Base-by-base conservation (phyloP, 2,797 vertebrate genomes). In the Austrolebias charrua region DNA sequence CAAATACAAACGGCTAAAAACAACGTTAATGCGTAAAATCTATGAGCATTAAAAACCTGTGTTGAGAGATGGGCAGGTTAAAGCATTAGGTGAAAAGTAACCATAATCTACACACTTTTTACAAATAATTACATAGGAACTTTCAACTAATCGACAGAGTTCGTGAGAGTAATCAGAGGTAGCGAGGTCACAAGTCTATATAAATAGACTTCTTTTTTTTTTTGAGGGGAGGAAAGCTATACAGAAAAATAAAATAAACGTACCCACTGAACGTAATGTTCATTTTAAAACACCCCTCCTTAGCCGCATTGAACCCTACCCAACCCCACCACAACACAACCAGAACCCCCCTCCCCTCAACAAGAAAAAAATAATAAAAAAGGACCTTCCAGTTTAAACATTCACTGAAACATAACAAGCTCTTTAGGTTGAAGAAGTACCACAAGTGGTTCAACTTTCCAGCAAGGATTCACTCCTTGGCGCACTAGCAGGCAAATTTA, bases 331-430 rank as follows among this genome's bases (percentile, higher is more conserved):
- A 33, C 52, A 19, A 62, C 82, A 81, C 70, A 60, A 65, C 86
- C 90, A 87, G 80, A 71, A 84, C 54, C 79, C 84, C 76, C 84
- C 76, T 67, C 82, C 86, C 92, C 89, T 78, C 80, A 84, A 76
- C 80, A 81, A 90, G 78, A 88, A 90, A 91, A 89, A 33, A 38
- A 11, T 11, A 38, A 38, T 2, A 38, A 38, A 38, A 38, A 5
- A 88, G 92, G 82, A 92, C 87, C 89, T 95, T 96, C 94, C 95
- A 95, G 94, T 95, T 95, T 90, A 91, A 93, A 95, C 94, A 96
- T 93, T 95, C 93, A 95, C 92, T 94, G 91, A 94, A 94, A 95
- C 81, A 85, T 93, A 92, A 92, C 88, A 93, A 87, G 84, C 91
- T 92, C 83, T 92, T 94, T 86, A 82, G 86, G 85, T 85, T 92